Evolutionary conservation across 2,888 invertebrate species (phyloP).

Genomic region (Onthophagus sagittarius): DNA sequence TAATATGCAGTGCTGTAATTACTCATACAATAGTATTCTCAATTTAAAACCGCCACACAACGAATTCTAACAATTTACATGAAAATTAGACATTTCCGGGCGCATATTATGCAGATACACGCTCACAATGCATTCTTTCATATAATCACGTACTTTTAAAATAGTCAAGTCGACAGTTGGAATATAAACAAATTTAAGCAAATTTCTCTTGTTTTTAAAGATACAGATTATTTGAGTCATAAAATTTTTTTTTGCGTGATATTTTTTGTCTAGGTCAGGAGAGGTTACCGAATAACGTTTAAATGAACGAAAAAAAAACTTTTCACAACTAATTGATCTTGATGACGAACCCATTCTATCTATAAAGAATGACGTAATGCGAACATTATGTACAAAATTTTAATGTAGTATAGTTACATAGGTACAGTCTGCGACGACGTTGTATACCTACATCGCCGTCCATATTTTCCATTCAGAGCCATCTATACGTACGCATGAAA

Average conservation of each 20-base stretch:
- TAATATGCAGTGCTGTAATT: neutral
- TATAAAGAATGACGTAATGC: conserved; percentile 49
- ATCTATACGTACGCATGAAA: conserved; percentile 28
- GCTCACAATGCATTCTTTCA: neutral
- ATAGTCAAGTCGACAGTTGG: too few species aligned
- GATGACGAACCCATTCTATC: conserved; percentile 36
- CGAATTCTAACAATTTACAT: neutral
- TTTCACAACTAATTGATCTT: neutral
- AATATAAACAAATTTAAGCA: too few species aligned
- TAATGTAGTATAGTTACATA: conserved; percentile 30
- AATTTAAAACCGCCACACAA: neutral
- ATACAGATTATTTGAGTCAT: too few species aligned
- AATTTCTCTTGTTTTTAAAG: too few species aligned
- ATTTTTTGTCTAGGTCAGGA: neutral
- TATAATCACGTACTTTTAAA: too few species aligned
- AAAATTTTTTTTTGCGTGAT: too few species aligned
- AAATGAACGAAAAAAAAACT: neutral
- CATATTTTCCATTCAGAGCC: neutral
- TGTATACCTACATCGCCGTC: too few species aligned
- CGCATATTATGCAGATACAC: neutral
- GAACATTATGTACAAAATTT: conserved; percentile 25
- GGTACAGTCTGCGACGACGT: neutral
- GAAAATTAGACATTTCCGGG: neutral
- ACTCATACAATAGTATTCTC: neutral
- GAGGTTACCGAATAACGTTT: neutral